Percentiles rank a stretch among this genome's conserved stretches.
Evolutionary conservation across 2,113 vertebrate species (phyloP).

Genomic region (Hemibagrus wyckioides): DNA sequence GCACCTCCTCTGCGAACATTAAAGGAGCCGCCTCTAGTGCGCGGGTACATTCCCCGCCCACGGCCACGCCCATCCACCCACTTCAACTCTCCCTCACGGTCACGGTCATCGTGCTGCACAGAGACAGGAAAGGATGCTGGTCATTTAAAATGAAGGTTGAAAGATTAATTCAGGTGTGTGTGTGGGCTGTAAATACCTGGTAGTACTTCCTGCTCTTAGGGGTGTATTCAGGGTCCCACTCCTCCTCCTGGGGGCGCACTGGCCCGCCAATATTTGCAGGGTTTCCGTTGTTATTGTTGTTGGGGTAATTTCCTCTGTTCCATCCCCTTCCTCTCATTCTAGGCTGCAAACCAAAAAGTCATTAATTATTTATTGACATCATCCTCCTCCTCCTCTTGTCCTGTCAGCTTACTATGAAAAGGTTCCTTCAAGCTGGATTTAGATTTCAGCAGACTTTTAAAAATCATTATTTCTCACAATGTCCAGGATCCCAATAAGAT

Average conservation of each 20-base stretch:
- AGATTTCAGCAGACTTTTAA: neutral
- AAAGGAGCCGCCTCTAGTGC: conserved; percentile 88
- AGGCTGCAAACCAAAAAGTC: conserved; percentile 72
- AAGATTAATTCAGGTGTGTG: no score
- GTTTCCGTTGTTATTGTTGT: conserved; percentile 85
- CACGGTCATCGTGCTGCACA: conserved; percentile 91
- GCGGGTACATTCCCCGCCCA: conserved; percentile 83
- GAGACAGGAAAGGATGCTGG: neutral
- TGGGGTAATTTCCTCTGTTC: conserved; percentile 89
- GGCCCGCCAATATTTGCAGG: conserved; percentile 77
- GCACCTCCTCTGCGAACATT: conserved; percentile 89
- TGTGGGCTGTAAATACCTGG: conserved; percentile 67
- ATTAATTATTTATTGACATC: neutral
- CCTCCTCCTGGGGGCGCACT: conserved; percentile 85
- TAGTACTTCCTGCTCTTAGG: conserved; percentile 99
- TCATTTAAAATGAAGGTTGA: neutral
- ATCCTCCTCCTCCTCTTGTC: neutral
- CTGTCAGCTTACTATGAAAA: neutral
- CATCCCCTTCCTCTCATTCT: conserved; percentile 91
- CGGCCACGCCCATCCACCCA: conserved; percentile 86
- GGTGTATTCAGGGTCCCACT: conserved; percentile 97
- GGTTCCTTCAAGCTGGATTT: no score
- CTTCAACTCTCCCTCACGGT: conserved; percentile 90
- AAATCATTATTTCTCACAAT: neutral
- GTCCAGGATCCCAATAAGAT: neutral